Evolutionary conservation across 92 coral and sea anemone genomes (phyloP).

Genomic region (Nematostella vectensis): DNA sequence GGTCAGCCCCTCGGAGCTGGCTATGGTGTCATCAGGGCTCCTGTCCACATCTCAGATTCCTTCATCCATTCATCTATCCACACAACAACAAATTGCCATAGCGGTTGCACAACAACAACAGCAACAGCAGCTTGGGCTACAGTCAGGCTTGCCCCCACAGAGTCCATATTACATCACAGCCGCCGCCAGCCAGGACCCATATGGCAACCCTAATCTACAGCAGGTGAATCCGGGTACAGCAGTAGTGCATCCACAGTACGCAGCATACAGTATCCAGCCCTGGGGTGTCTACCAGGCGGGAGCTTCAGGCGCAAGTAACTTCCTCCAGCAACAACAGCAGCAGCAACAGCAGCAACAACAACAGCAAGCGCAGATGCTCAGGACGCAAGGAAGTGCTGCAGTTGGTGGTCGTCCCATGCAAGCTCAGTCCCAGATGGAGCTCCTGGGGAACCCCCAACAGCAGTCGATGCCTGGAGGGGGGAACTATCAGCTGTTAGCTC

Average conservation of each 20-base stretch:
- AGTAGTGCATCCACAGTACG: slow-evolving; percentile 86
- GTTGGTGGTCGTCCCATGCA: slow-evolving; percentile 72
- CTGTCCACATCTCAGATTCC: slow-evolving; percentile 33
- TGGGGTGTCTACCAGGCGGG: slow-evolving; percentile 90
- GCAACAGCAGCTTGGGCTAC: slow-evolving; percentile 64
- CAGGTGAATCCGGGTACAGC: slow-evolving; percentile 79
- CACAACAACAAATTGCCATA: slow-evolving; percentile 68
- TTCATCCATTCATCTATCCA: slow-evolving; percentile 55
- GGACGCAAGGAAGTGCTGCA: slow-evolving; percentile 63
- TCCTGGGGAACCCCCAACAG: slow-evolving; percentile 67
- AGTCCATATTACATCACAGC: slow-evolving; percentile 82
- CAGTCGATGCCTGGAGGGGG: slow-evolving; percentile 68
- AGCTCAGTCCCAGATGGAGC: slow-evolving; percentile 56
- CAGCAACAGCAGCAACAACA: slow-evolving; percentile 44
- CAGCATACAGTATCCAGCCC: slow-evolving; percentile 90
- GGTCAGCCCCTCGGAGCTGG: slow-evolving; percentile 79
- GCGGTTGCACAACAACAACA: slow-evolving; percentile 74
- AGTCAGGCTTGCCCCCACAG: slow-evolving; percentile 73
- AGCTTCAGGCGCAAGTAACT: slow-evolving; percentile 56
- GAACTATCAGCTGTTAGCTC: slow-evolving; percentile 90
- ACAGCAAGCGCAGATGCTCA: slow-evolving; percentile 48
- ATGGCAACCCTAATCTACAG: slow-evolving; percentile 73
- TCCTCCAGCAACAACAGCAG: slow-evolving; percentile 70
- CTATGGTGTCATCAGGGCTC: slow-evolving; percentile 73
- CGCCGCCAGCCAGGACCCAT: slow-evolving; percentile 83